Evolutionary conservation across 2,888 invertebrate genomes (phyloP).

Genomic region (Cheilosia urbana): DNA sequence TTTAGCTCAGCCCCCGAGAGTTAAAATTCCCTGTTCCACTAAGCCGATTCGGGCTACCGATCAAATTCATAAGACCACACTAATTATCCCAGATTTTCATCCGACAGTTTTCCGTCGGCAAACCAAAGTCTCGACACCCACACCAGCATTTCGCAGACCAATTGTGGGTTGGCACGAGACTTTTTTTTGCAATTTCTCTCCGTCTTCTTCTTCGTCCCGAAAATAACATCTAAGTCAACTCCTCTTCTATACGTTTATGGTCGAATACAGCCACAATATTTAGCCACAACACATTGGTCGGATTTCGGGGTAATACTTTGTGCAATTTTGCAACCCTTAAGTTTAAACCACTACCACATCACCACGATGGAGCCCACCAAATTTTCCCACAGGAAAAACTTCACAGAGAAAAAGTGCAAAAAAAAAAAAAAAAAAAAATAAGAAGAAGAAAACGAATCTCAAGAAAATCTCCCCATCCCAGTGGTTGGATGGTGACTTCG

Average conservation of each 20-base stretch:
- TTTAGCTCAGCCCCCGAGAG: background rate
- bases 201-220: slow-evolving; percentile 32
- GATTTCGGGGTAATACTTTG: slow-evolving; percentile 76
- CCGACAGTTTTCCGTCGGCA: slow-evolving; percentile 62
- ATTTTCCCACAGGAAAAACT: slow-evolving; percentile 74
- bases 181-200: slow-evolving; percentile 23
- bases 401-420: slow-evolving; percentile 43
- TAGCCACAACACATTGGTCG: slow-evolving; percentile 79
- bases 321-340: slow-evolving; percentile 76
- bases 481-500: slow-evolving; percentile 57
- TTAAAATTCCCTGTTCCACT: background rate
- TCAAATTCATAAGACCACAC: slow-evolving; percentile 9
- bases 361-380: slow-evolving; percentile 74
- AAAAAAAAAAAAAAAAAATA: slow-evolving; percentile 30
- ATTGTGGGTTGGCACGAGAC: slow-evolving; percentile 74
- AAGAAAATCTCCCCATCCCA: slow-evolving; percentile 51
- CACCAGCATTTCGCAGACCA: slow-evolving; percentile 42
- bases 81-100: slow-evolving; percentile 20
- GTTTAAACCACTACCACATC: slow-evolving; percentile 75
- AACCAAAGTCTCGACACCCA: slow-evolving; percentile 2
- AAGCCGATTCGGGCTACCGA: slow-evolving; percentile 1
- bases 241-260: slow-evolving; percentile 73
- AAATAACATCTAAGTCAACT: slow-evolving; percentile 72
- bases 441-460: slow-evolving; percentile 36
- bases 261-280: slow-evolving; percentile 78